Conservation (phyloP, 2,888 invertebrate genomes). For the Patella ulyssiponensis region DNA sequence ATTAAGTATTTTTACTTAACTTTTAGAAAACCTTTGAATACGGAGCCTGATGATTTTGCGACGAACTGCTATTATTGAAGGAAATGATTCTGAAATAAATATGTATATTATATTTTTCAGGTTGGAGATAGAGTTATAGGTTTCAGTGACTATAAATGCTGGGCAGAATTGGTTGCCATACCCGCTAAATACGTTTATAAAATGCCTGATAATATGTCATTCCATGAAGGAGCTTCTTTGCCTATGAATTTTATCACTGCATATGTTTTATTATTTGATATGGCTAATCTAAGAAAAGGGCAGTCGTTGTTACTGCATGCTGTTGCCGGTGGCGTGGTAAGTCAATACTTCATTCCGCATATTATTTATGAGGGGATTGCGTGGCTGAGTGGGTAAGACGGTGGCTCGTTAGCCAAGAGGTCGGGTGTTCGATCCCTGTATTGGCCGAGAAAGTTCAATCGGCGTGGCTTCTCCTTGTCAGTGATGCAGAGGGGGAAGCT, state of each 20-base stretch:
- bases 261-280: slow-evolving; percentile 87
- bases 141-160: slow-evolving; percentile 86
- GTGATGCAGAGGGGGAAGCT: too few species aligned
- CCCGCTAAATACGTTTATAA: slow-evolving; percentile 84
- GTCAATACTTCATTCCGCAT: slow-evolving; percentile 68
- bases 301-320: slow-evolving; percentile 88
- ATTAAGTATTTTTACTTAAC: too few species aligned
- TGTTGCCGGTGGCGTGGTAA: slow-evolving; percentile 87
- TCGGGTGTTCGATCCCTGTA: too few species aligned
- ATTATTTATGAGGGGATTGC: too few species aligned
- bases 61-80: background rate
- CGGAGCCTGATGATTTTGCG: too few species aligned
- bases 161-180: slow-evolving; percentile 88
- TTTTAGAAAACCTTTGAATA: too few species aligned
- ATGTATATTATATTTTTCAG: slow-evolving; percentile 47
- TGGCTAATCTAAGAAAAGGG: slow-evolving; percentile 83
- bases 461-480: too few species aligned
- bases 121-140: slow-evolving; percentile 80
- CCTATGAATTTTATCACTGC: slow-evolving; percentile 90
- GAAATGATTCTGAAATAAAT: background rate
- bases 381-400: too few species aligned
- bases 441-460: too few species aligned
- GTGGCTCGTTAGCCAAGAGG: too few species aligned
- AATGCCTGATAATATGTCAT: slow-evolving; percentile 81
- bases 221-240: slow-evolving; percentile 86